phyloP scores from a whole-genome alignment of 2,888 invertebrate species.

The Vannuccia rotundouncinata region DNA sequence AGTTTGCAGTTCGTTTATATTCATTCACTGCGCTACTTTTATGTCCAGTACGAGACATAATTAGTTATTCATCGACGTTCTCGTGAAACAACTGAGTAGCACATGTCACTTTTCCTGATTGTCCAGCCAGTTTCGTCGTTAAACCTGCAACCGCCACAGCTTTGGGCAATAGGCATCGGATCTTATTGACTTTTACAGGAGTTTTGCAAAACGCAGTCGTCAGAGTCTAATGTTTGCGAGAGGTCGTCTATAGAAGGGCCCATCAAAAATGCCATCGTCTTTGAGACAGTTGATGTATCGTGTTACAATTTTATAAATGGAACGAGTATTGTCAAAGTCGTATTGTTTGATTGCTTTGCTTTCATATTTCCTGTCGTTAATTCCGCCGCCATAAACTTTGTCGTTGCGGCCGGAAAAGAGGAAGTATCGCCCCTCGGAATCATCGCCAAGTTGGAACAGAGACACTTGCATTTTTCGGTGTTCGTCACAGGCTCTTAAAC shows the following conservation, averaged over 20 bases:
- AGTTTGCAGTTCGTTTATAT: slow-evolving; percentile 13
- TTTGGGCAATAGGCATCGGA: neutral
- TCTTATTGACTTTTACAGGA: slow-evolving; percentile 5
- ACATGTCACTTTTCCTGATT: slow-evolving; percentile 24
- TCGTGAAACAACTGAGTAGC: slow-evolving; percentile 24
- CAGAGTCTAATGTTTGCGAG: neutral
- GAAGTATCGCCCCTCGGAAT: slow-evolving; percentile 15
- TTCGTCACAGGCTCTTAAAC: slow-evolving; percentile 23
- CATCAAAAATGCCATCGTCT: neutral
- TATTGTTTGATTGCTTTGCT: neutral
- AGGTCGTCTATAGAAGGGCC: slow-evolving; percentile 16
- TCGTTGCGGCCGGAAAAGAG: slow-evolving; percentile 23
- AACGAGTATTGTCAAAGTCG: slow-evolving; percentile 12
- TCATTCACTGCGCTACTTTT: slow-evolving; percentile 7
- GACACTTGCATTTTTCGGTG: slow-evolving; percentile 23
- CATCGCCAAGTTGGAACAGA: slow-evolving; percentile 13
- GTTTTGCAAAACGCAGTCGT: neutral
- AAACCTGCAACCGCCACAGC: neutral
- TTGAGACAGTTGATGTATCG: neutral
- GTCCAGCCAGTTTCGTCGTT: slow-evolving; percentile 7
- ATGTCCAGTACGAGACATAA: slow-evolving; percentile 22
- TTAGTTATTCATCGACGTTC: slow-evolving; percentile 20
- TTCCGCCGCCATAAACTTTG: slow-evolving; percentile 5
- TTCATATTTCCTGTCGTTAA: slow-evolving; percentile 15
- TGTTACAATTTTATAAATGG: slow-evolving; percentile 12